Evolutionary conservation across 1,140 invertebrate species (phyloP), one percentile per base, ranked within the genome.

Genomic region (Acromyrmex charruanus): DNA sequence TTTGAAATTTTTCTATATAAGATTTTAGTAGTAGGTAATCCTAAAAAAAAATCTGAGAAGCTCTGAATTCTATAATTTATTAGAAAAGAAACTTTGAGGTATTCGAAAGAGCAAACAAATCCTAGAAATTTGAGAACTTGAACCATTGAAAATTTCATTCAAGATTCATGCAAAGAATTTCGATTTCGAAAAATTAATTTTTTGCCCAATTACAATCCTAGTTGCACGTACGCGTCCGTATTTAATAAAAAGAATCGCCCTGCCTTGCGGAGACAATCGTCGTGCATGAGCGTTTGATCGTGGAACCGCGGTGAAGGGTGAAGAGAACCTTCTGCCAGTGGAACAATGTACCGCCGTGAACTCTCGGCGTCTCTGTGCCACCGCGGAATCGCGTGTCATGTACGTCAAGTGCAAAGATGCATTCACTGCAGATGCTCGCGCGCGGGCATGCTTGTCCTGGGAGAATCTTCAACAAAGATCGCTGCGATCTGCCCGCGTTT

Each of bases 291-390:
- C 18, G 61, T 21, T 55, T 69, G 86, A 87, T 77, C 10, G 10
- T 44, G 39, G 39, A 44, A 44, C 65, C 35, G 61, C 10, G 89
- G 87, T 44, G 66, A 77, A 65, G 80, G 80, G 68, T 82, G 72
- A 89, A 87, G 89, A 89, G 86, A 90, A 77, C 69, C 85, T 89
- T 91, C 91, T 91, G 90, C 93, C 93, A 94, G 92, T 94, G 92
- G 94, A 94, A 94, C 93, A 94, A 93, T 90, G 93, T 93, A 91
- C 93, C 91, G 90, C 94, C 93, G 90, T 94, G 94, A 94, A 94
- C 94, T 86, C 93, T 58, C 86, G 63, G 82, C 77, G 75, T 88
- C 88, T 88, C 89, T 90, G 86, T 90, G 81, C 80, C 90, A 93
- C 90, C 90, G 91, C 90, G 91, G 91, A 91, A 94, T 94, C 92